Evolutionary conservation across 2,797 vertebrate species (phyloP), one percentile per base, ranked within the genome.

Genomic region (Dendrocincla tyrannina): DNA sequence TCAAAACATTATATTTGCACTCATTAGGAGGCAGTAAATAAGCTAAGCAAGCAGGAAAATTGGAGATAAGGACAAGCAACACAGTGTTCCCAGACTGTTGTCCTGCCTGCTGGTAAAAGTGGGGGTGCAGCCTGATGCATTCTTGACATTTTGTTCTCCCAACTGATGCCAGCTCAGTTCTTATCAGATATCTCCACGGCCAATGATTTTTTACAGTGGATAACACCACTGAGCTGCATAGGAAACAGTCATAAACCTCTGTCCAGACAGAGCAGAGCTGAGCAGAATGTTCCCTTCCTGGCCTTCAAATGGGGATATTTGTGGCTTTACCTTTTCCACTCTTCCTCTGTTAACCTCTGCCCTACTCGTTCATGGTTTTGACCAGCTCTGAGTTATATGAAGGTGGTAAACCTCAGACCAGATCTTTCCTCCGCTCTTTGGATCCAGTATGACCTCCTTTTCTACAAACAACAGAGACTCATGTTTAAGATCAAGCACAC

Each of bases 81-180:
- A 78, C 2, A 5, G 24, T 95, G 95, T 96, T 96, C 95, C 89
- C 82, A 78, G 80, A 41, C 47, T 4, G 0, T 35, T 52, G 81
- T 78, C 79, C 92, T 93, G 82, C 89, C 85, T 78, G 23, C 89
- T 95, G 89, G 85, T 94, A 81, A 93, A 97, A 96, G 59, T 88
- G 85, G 93, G 85, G 88, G 94, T 82, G 91, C 95, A 90, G 74
- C 67, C 60, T 0, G 0, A 64, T 33, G 83, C 89, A 94, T 97
- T 97, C 96, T 95, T 93, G 89, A 95, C 94, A 96, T 97, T 95
- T 94, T 97, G 93, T 96, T 96, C 96, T 96, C 86, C 80, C 83
- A 80, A 0, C 80, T 50, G 94, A 91, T 95, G 96, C 93, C 94
- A 96, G 83, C 67, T 91, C 83, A 64, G 60, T 46, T 89, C 85